These are phyloP conservation scores for Hydrochoerus hydrochaeris DNA, from an alignment of 2,113 vertebrate species.

Conservation along the genomic window DNA sequence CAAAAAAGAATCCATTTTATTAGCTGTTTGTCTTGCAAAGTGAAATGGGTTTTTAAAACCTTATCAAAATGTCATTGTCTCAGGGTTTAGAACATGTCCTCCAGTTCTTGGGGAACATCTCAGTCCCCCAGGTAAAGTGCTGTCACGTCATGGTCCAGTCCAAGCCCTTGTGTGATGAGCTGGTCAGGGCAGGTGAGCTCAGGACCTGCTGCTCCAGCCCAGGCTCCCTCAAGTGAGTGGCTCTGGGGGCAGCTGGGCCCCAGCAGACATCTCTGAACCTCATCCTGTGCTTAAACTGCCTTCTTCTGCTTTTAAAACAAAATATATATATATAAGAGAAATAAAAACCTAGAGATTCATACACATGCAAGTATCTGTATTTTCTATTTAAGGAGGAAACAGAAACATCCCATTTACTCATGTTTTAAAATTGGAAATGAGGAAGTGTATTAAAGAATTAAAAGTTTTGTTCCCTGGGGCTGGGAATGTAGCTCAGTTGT, in stretches of 20 bases:
- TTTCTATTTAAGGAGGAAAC: slow-evolving; percentile 59
- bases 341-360: slow-evolving; percentile 47
- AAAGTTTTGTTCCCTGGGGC: slow-evolving; percentile 32
- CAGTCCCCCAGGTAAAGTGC: not conserved
- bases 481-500: not conserved
- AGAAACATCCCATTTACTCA: slow-evolving; percentile 5
- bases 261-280: not conserved
- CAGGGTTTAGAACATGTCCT: slow-evolving; percentile 40
- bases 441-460: slow-evolving; percentile 44
- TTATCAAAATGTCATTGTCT: slow-evolving; percentile 75
- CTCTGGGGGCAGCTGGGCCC: not conserved
- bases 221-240: not conserved
- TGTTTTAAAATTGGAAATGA: slow-evolving; percentile 43
- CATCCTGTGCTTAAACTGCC: not conserved
- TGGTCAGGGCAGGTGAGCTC: not conserved
- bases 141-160: not conserved
- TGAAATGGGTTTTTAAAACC: slow-evolving; percentile 66
- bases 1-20: slow-evolving; percentile 82
- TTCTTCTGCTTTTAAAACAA: not conserved
- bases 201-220: not conserved
- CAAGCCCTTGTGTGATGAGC: not conserved
- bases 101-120: slow-evolving; percentile 41
- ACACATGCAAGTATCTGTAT: not conserved
- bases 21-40: slow-evolving; percentile 82
- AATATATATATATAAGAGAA: slow-evolving; percentile 47